Evolutionary conservation across 1,140 invertebrate species (phyloP).

Genomic region (Hormaphis cornu): DNA sequence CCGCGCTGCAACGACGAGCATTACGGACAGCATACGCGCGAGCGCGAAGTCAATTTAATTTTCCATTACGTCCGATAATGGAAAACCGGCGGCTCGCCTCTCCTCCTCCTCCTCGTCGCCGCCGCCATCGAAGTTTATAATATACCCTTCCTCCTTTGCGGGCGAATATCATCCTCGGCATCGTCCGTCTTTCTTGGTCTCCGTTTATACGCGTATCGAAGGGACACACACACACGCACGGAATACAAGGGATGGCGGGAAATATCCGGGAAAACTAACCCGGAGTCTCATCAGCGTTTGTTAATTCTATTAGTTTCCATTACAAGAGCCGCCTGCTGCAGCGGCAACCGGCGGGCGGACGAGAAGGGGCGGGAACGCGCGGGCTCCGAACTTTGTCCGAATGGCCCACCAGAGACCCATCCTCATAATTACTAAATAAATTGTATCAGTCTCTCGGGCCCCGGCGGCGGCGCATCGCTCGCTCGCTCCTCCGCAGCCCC

Average conservation of each 20-base stretch:
- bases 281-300: constrained; percentile 33
- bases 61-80: constrained; percentile 32
- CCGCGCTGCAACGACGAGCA: not conserved
- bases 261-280: constrained; percentile 23
- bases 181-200: not conserved
- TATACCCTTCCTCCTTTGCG: too few species aligned
- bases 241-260: too few species aligned
- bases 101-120: not conserved
- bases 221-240: too few species aligned
- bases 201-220: not conserved
- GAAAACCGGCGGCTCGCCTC: not conserved
- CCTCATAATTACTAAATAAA: constrained; percentile 35
- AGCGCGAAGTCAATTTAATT: constrained; percentile 25
- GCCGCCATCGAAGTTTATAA: not conserved
- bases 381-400: constrained; percentile 31
- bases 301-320: constrained; percentile 35
- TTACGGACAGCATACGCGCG: not conserved
- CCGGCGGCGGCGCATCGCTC: too few species aligned
- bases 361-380: not conserved
- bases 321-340: constrained; percentile 30
- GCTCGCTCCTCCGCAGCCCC: not conserved
- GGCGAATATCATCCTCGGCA: too few species aligned
- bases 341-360: not conserved
- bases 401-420: constrained; percentile 35
- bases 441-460: constrained; percentile 34